Percentiles rank a stretch among this genome's conserved stretches.
Evolutionary conservation across 2,797 vertebrate species (phyloP).

Genomic region (Limnodromus scolopaceus): DNA sequence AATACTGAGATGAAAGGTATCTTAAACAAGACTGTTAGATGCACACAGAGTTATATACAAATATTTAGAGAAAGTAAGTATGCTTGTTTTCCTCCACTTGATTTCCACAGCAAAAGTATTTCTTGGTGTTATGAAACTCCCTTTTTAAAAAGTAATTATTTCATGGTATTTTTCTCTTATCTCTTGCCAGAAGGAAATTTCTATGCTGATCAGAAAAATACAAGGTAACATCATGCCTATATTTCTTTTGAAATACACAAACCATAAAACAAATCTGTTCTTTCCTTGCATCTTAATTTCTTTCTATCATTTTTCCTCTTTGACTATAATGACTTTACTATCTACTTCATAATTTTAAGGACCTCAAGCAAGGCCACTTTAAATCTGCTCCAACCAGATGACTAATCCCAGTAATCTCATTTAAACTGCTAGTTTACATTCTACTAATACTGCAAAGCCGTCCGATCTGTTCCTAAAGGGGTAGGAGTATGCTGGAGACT

Average conservation of each 20-base stretch:
- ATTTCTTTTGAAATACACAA: background rate
- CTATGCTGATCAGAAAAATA: background rate
- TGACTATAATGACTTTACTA: background rate
- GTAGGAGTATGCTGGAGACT: background rate
- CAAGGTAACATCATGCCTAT: background rate
- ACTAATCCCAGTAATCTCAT: constrained; percentile 27
- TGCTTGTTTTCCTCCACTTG: background rate
- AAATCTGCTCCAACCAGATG: background rate
- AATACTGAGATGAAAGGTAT: background rate
- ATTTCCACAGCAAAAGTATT: background rate
- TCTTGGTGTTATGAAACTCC: background rate
- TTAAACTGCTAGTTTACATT: constrained; percentile 46
- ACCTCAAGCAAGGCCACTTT: background rate
- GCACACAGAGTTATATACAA: background rate
- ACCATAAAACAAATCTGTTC: background rate
- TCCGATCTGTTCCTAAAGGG: background rate
- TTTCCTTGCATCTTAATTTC: background rate
- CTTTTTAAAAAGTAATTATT: background rate
- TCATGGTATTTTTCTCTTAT: background rate
- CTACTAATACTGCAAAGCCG: background rate
- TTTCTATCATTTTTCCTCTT: background rate
- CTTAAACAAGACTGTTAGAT: background rate
- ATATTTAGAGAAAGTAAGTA: background rate
- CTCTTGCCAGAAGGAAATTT: background rate
- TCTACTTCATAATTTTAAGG: background rate